phyloP scores from a whole-genome alignment of 2,113 vertebrate genomes.

The Chloropsis hardwickii region DNA sequence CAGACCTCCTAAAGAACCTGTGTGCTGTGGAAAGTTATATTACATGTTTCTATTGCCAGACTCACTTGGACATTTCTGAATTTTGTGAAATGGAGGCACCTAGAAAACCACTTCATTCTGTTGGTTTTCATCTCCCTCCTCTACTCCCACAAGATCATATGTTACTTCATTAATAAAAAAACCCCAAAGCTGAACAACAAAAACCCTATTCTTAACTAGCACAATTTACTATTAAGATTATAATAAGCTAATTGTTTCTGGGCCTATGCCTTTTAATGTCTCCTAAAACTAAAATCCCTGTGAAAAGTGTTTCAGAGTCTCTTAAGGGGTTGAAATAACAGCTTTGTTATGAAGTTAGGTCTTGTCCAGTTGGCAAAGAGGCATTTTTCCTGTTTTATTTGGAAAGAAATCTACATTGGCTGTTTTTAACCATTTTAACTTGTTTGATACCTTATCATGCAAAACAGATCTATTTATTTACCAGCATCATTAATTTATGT shows the following conservation, averaged over 20 bases:
- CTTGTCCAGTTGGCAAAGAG: not conserved
- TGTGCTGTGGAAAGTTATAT: not conserved
- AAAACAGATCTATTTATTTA: constrained; percentile 46
- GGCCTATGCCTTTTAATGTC: not conserved
- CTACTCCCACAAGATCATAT: not conserved
- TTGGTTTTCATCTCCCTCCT: not conserved
- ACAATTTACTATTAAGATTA: not conserved
- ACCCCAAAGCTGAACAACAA: not conserved
- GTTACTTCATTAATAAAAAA: not conserved
- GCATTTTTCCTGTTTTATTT: constrained; percentile 40
- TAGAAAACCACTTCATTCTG: not conserved
- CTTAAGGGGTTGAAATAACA: not conserved
- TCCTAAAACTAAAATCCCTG: not conserved
- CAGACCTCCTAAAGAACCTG: not conserved
- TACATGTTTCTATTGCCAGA: not conserved
- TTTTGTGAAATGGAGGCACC: not conserved
- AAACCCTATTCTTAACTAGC: not conserved
- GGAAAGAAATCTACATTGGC: constrained; percentile 7
- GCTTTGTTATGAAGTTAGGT: constrained; percentile 17
- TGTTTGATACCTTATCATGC: constrained; percentile 16
- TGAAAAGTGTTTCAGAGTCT: not conserved
- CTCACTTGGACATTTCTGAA: not conserved
- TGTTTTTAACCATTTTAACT: constrained; percentile 43
- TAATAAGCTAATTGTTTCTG: not conserved
- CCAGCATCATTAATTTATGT: constrained; percentile 10